Percentiles rank a stretch among this genome's conserved stretches.
Evolutionary conservation across 1,140 invertebrate species (phyloP).

Genomic region (Aphis craccivora): DNA sequence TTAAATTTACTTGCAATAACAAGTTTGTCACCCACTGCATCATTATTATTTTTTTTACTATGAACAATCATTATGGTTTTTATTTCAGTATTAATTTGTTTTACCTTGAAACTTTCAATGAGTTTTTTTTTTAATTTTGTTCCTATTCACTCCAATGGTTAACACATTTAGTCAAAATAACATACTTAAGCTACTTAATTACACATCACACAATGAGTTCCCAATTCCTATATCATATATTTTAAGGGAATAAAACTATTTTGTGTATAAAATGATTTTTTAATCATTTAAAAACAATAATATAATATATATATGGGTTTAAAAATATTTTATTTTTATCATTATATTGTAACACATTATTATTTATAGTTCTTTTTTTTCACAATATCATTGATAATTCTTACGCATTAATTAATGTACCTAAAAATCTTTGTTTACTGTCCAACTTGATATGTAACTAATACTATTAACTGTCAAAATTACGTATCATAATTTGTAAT

Average conservation of each 20-base stretch:
- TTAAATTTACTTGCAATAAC: not conserved
- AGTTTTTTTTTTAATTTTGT: conserved; percentile 43
- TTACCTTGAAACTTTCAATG: not conserved
- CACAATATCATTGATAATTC: conserved; percentile 8
- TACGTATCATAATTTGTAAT: not conserved
- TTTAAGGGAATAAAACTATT: not conserved
- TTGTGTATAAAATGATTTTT: not conserved
- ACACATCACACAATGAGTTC: conserved; percentile 25
- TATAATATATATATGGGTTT: not conserved
- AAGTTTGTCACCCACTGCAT: not conserved
- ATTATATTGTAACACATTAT: conserved; percentile 21
- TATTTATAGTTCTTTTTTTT: not conserved
- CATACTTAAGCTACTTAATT: conserved; percentile 48
- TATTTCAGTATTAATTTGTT: conserved; percentile 44
- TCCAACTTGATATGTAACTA: not conserved
- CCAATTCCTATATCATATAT: not conserved
- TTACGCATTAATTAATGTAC: not conserved
- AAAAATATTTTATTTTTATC: conserved; percentile 35
- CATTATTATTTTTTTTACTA: conserved; percentile 34
- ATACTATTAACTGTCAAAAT: not conserved
- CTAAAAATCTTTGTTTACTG: not conserved
- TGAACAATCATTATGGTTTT: conserved; percentile 21
- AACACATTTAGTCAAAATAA: conserved; percentile 42
- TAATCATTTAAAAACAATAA: not conserved
- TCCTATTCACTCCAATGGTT: conserved; percentile 50